Conservation (phyloP, 1,140 invertebrate species). For the Brachionus sp. region DNA sequence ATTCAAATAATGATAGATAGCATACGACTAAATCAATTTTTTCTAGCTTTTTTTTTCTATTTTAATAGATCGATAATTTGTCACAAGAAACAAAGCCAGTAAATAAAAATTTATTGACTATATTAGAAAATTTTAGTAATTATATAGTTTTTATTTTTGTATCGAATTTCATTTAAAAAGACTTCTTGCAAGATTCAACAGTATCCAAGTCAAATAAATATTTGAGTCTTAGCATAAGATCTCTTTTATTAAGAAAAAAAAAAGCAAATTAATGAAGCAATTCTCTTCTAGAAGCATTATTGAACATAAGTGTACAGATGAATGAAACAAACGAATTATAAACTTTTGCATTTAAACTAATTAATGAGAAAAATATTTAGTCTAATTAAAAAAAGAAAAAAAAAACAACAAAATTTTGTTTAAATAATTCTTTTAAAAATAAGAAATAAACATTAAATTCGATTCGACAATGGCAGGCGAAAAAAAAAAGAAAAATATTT, state of each 20-base stretch:
- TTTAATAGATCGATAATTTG: not conserved
- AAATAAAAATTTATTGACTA: not conserved
- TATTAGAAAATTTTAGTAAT: not conserved
- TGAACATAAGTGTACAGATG: not conserved
- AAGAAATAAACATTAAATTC: slow-evolving; percentile 8
- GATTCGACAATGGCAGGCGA: not conserved
- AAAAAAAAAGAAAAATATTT: not conserved
- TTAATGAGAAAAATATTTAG: too few species aligned
- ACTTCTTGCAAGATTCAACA: not conserved
- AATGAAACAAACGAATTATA: not conserved
- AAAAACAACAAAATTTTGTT: too few species aligned
- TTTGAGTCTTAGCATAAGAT: not conserved
- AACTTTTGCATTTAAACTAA: not conserved
- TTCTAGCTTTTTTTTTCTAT: not conserved
- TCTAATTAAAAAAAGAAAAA: too few species aligned
- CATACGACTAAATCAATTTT: slow-evolving; percentile 3
- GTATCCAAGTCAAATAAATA: not conserved
- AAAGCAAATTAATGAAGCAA: not conserved
- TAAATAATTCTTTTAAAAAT: not conserved
- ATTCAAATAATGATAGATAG: not conserved
- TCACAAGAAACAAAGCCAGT: not conserved
- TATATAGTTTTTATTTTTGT: not conserved
- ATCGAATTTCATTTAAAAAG: not conserved
- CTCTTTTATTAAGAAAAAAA: too few species aligned
- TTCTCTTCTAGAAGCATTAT: not conserved